phyloP scores from a whole-genome alignment of 2,888 invertebrate species.

The Eutolmus rufibarbis region DNA sequence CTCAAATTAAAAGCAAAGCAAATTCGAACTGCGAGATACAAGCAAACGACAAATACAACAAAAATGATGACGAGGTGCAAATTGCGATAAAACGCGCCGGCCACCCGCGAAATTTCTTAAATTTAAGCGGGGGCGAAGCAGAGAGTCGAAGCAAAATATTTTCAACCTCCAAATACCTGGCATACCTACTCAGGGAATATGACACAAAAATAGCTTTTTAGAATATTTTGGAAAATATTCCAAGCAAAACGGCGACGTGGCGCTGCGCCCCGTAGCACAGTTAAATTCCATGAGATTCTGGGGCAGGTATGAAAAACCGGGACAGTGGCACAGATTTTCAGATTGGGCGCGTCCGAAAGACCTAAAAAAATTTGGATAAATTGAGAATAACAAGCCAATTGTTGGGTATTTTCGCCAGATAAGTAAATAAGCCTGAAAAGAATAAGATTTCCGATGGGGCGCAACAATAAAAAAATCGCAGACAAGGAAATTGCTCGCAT shows the following conservation, averaged over 20 bases:
- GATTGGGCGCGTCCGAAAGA: not conserved
- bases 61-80: not conserved
- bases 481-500: not conserved
- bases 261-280: no score
- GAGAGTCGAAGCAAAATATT: not conserved
- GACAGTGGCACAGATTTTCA: not conserved
- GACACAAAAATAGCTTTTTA: not conserved
- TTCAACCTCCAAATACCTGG: not conserved
- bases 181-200: not conserved
- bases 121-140: not conserved
- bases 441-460: not conserved
- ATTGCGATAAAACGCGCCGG: not conserved
- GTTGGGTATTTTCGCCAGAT: not conserved
- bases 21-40: not conserved
- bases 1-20: not conserved
- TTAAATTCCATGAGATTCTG: not conserved
- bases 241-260: not conserved
- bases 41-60: not conserved
- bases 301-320: not conserved
- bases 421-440: not conserved
- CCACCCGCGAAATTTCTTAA: not conserved
- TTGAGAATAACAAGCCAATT: not conserved
- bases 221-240: not conserved
- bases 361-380: not conserved
- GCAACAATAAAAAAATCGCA: not conserved